These are phyloP conservation scores for Engystomops pustulosus DNA, from an alignment of 2,113 vertebrate genomes.

Conservation along the genomic window DNA sequence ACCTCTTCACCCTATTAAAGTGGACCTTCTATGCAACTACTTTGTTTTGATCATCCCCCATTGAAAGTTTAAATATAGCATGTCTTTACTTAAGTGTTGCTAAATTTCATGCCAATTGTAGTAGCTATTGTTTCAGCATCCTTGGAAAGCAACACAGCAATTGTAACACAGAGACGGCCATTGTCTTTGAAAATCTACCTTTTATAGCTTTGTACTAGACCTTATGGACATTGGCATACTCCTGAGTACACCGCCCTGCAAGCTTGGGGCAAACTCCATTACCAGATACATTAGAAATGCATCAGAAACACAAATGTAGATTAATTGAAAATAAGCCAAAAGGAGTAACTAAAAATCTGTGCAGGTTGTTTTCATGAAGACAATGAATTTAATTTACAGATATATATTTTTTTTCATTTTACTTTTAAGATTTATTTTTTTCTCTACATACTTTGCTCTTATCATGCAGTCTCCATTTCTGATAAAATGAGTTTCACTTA, in stretches of 20 bases:
- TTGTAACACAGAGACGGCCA: neutral
- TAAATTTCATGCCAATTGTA: neutral
- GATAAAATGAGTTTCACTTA: too few species aligned
- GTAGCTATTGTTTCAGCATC: neutral
- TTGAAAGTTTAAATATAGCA: conserved; percentile 44
- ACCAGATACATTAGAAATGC: too few species aligned
- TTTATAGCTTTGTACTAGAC: neutral
- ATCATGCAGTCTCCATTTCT: too few species aligned
- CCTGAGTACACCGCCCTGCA: too few species aligned
- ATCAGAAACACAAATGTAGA: too few species aligned
- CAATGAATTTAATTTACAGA: too few species aligned
- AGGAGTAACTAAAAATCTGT: too few species aligned
- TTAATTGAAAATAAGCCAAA: too few species aligned
- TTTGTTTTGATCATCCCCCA: conserved; percentile 72
- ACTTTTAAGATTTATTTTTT: too few species aligned
- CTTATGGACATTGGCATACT: neutral
- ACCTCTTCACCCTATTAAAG: conserved; percentile 75
- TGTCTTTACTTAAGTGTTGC: neutral
- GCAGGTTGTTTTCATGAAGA: neutral
- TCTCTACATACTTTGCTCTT: too few species aligned
- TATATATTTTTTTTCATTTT: too few species aligned
- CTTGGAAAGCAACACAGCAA: neutral
- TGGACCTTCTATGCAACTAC: conserved; percentile 72
- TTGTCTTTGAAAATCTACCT: neutral
- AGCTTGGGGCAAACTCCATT: too few species aligned